These are phyloP conservation scores for Fregata magnificens DNA, from an alignment of 2,113 vertebrate genomes.

Conservation along the genomic window DNA sequence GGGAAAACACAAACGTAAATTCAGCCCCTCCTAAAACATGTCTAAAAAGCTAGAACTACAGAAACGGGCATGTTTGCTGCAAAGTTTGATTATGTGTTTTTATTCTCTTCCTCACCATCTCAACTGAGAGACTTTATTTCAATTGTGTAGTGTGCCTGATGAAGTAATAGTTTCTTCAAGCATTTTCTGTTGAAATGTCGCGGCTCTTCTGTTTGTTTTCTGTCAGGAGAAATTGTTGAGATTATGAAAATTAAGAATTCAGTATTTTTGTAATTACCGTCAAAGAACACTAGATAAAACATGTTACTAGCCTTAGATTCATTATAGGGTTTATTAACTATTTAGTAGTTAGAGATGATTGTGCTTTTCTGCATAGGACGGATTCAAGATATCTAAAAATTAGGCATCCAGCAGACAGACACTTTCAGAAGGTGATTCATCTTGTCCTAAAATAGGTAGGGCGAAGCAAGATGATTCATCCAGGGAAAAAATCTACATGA, in stretches of 20 bases:
- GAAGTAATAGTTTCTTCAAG: neutral
- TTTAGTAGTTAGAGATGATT: neutral
- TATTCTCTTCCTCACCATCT: neutral
- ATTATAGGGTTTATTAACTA: neutral
- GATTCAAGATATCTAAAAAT: neutral
- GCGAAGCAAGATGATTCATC: neutral
- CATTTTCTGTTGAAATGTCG: neutral
- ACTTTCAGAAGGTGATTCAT: conserved; percentile 40
- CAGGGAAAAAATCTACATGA: neutral
- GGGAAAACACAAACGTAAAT: neutral
- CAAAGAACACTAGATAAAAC: neutral
- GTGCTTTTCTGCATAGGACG: neutral
- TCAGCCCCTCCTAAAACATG: neutral
- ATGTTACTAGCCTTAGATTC: neutral
- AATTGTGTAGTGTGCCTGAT: neutral
- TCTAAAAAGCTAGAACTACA: neutral
- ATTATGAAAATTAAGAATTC: neutral
- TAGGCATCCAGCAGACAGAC: neutral
- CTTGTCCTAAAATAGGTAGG: conserved; percentile 3
- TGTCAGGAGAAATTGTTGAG: neutral
- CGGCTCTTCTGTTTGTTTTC: neutral
- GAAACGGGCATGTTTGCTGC: neutral
- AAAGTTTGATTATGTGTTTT: neutral
- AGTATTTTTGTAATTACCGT: neutral
- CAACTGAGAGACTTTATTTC: neutral